Evolutionary conservation across 2,113 vertebrate species (phyloP), one percentile per base, ranked within the genome.

Genomic region (Progne subis): DNA sequence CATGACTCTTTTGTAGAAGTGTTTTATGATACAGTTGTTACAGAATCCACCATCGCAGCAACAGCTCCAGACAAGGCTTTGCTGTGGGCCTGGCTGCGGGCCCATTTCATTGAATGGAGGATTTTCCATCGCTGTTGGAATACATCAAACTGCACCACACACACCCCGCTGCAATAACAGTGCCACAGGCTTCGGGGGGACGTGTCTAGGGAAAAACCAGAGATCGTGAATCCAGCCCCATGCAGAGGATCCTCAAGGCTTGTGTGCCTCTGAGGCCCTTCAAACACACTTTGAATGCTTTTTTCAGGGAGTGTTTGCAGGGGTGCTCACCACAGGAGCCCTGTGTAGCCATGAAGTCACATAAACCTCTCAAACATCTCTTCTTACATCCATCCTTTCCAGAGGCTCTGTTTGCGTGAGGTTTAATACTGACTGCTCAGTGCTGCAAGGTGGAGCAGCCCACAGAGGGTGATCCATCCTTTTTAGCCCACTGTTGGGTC

Each of bases 1-100:
- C 95, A 93, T 71, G 90, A 88, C 94, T 96, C 94, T 75, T 95
- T 94, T 94, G 92, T 93, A 78, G 8, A 95, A 96, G 92, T 96
- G 93, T 94, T 97, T 97, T 97, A 94, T 94, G 95, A 96, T 90
- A 75, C 69, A 96, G 93, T 94, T 95, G 92, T 96, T 96, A 94
- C 6, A 95, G 94, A 95, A 95, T 68, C 90, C 82, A 78, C 92
- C 92, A 43, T 76, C 85, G 55, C 64, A 79, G 46, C 65, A 85
- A 91, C 91, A 95, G 71, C 90, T 80, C 78, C 90, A 95, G 90
- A 95, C 87, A 86, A 86, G 90, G 82, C 82, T 86, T 92, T 59
- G 18, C 87, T 95, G 94, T 90, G 87, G 87, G 87, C 74, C 83
- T 96, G 92, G 95, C 91, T 86, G 23, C 9, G 10, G 47, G 94